A percentile compares a stretch with the other conserved stretches of the same genome.
phyloP scores from a whole-genome alignment of 2,888 invertebrate species.

The Ectropis crepuscularia region DNA sequence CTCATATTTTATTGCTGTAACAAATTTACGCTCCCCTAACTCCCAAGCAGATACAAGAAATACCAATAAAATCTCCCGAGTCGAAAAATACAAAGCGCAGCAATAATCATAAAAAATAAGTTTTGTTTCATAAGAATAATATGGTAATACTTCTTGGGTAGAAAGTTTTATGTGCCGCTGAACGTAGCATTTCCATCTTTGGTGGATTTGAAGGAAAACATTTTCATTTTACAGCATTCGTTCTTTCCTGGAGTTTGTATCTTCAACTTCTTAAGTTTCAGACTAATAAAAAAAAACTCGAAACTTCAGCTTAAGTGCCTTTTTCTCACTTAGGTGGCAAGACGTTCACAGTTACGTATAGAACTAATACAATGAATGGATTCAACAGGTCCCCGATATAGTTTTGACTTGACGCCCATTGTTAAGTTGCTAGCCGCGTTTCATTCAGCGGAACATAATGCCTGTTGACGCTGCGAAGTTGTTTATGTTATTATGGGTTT shows the following conservation, averaged over 20 bases:
- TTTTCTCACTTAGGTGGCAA: conserved; percentile 3
- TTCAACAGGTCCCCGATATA: conserved; percentile 24
- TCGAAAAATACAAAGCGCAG: conserved; percentile 36
- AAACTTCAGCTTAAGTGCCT: not conserved
- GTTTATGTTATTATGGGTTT: not conserved
- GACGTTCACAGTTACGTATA: not conserved
- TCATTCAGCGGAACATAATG: conserved; percentile 12
- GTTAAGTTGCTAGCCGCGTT: conserved; percentile 9
- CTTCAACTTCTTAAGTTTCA: conserved; percentile 13
- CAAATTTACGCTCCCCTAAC: conserved; percentile 13
- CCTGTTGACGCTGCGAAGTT: conserved; percentile 14
- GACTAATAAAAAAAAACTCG: conserved; percentile 17
- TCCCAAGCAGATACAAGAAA: conserved; percentile 11
- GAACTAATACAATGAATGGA: conserved; percentile 22
- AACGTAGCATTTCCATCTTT: conserved; percentile 34
- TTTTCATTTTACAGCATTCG: conserved; percentile 39
- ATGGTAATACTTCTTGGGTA: conserved; percentile 46
- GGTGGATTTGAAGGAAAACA: conserved; percentile 33
- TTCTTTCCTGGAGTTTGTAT: conserved; percentile 23
- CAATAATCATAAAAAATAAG: conserved; percentile 51
- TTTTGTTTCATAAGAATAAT: conserved; percentile 51
- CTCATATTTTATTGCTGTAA: conserved; percentile 22
- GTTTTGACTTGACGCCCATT: conserved; percentile 18
- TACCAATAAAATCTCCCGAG: conserved; percentile 22
- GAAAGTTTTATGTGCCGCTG: conserved; percentile 42